Base-by-base conservation (phyloP, 2,113 vertebrate genomes). In the Grallaria varia region DNA sequence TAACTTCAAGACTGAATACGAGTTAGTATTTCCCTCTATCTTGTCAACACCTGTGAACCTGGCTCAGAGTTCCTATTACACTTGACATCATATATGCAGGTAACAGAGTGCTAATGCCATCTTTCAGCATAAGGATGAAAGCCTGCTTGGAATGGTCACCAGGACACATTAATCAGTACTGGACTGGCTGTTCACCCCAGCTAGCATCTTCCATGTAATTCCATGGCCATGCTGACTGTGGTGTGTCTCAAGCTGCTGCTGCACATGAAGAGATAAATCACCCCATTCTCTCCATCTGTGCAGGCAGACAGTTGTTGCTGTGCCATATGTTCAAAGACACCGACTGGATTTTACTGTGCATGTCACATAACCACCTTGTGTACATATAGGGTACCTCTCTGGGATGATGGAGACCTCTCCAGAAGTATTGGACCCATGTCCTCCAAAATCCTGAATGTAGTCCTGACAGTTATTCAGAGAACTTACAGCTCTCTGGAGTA, bases 261-360 rank as follows among this genome's bases (percentile, higher is more conserved):
- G 83, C 72, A 88, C 39, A 7, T 8, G 50, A 83, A 72, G 33
- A 71, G 55, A 95, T 95, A 89, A 92, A 95, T 93, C 94, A 96
- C 14, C 19, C 64, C 10, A 25, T 75, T 91, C 6, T 0, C 62
- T 91, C 90, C 90, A 97, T 95, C 92, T 97, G 95, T 75, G 76
- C 83, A 90, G 74, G 53, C 66, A 94, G 84, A n/a, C 85, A 95
- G 89, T 52, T 77, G 59, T 93, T 94, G 50, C 68, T 81, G 8
- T 39, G 60, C 89, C 95, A 90, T 95, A 93, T 92, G 86, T 45
- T 90, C 79, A 44, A 81, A 93, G 47, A 19, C 7, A 75, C 58
- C 73, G 59, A 63, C 62, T 88, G 55, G 50, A 84, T 92, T 86
- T 95, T 71, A 84, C 23, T 59, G 33, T 63, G 50, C 19, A 8